Conservation (phyloP, 2,797 vertebrate species). For the Antrozous pallidus region DNA sequence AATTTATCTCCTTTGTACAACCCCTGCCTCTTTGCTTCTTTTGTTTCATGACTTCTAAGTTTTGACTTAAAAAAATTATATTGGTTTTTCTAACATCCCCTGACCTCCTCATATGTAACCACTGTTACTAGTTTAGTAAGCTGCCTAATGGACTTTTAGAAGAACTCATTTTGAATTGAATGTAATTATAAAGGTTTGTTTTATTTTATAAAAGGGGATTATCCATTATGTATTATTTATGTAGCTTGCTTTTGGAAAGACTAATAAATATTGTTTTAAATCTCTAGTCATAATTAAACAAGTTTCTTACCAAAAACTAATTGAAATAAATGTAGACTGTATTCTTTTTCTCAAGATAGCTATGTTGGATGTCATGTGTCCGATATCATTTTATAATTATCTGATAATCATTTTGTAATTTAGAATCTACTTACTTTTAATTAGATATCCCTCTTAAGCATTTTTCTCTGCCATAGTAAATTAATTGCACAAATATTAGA, state of each 20-base stretch:
- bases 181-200: slow-evolving; percentile 19
- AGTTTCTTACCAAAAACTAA: background rate
- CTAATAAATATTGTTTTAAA: slow-evolving; percentile 36
- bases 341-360: slow-evolving; percentile 22
- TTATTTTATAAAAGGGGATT: background rate
- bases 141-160: background rate
- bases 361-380: background rate
- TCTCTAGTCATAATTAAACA: slow-evolving; percentile 24
- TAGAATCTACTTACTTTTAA: slow-evolving; percentile 45
- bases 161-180: background rate
- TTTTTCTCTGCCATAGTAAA: slow-evolving; percentile 14
- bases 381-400: slow-evolving; percentile 39
- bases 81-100: background rate
- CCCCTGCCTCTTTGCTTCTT: background rate
- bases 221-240: slow-evolving; percentile 10
- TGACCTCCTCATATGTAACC: background rate
- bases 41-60: background rate
- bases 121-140: background rate
- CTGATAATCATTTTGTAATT: slow-evolving; percentile 51
- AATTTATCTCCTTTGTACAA: background rate
- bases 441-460: slow-evolving; percentile 38
- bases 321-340: slow-evolving; percentile 5
- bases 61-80: background rate
- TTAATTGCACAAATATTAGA: background rate
- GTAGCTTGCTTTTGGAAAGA: background rate